phyloP scores from a whole-genome alignment of 2,888 invertebrate species.

The Subacronicta megacephala region DNA sequence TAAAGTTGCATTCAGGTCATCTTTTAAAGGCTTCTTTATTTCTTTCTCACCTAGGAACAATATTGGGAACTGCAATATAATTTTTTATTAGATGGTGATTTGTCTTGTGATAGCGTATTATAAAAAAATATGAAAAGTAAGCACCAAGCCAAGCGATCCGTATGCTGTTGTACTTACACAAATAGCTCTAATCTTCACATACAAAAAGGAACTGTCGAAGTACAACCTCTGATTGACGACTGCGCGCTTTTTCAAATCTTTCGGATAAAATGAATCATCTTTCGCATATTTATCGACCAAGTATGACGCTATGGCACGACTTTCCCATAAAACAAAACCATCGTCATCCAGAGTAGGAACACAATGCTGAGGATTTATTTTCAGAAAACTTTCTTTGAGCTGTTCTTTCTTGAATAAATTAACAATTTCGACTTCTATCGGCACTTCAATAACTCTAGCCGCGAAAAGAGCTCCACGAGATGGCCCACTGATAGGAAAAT shows the following conservation, averaged over 20 bases:
- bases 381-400: constrained; percentile 86
- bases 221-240: constrained; percentile 90
- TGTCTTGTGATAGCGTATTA: not conserved
- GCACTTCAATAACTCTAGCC: constrained; percentile 89
- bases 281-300: constrained; percentile 90
- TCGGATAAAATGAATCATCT: constrained; percentile 90
- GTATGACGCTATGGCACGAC: constrained; percentile 91
- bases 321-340: constrained; percentile 92
- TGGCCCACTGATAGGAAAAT: constrained; percentile 90
- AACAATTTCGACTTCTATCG: constrained; percentile 83
- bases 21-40: constrained; percentile 86
- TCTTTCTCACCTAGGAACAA: constrained; percentile 89
- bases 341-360: constrained; percentile 92
- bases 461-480: constrained; percentile 90
- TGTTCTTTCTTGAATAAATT: constrained; percentile 90
- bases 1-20: constrained; percentile 89
- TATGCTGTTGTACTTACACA: constrained; percentile 86
- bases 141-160: no score
- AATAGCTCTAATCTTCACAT: constrained; percentile 90
- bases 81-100: no score
- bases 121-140: no score
- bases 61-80: constrained; percentile 88
- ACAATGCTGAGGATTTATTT: constrained; percentile 92
- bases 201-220: constrained; percentile 91
- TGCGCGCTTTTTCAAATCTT: constrained; percentile 88